Evolutionary conservation across 2,113 vertebrate genomes (phyloP).

Genomic region (Melanotaenia duboulayi): DNA sequence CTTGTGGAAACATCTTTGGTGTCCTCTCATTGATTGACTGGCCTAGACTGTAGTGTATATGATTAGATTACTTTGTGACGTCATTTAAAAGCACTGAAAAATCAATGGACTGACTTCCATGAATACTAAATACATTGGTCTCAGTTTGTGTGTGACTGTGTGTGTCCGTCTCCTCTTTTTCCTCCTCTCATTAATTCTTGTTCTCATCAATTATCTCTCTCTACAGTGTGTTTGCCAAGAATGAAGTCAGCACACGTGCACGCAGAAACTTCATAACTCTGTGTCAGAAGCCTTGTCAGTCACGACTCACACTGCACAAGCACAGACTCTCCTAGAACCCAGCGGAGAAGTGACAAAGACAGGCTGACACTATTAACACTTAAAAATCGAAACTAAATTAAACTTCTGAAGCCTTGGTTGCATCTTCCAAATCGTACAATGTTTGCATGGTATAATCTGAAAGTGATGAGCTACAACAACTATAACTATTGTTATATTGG

Average conservation of each 20-base stretch:
- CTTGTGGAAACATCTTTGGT: constrained; percentile 22
- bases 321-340: constrained; percentile 22
- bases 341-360: constrained; percentile 3
- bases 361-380: constrained; percentile 26
- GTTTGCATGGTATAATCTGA: neutral
- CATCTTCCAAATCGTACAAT: neutral
- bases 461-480: neutral
- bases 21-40: constrained; percentile 56
- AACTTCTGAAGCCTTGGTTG: constrained; percentile 14
- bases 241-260: constrained; percentile 56
- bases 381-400: constrained; percentile 13
- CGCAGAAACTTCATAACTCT: constrained; percentile 31
- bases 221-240: constrained; percentile 51
- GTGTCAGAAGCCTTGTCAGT: constrained; percentile 55
- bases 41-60: constrained; percentile 51
- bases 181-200: constrained; percentile 59
- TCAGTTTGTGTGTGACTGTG: constrained; percentile 32
- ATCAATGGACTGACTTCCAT: constrained; percentile 61
- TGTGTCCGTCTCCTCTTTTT: constrained; percentile 8
- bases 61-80: constrained; percentile 63
- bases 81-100: constrained; percentile 40
- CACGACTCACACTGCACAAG: constrained; percentile 59
- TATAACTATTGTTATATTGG: neutral
- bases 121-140: constrained; percentile 60
- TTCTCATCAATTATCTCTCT: constrained; percentile 53